Evolutionary conservation across 2,797 vertebrate genomes (phyloP).

Genomic region (Ceyx erithaca): DNA sequence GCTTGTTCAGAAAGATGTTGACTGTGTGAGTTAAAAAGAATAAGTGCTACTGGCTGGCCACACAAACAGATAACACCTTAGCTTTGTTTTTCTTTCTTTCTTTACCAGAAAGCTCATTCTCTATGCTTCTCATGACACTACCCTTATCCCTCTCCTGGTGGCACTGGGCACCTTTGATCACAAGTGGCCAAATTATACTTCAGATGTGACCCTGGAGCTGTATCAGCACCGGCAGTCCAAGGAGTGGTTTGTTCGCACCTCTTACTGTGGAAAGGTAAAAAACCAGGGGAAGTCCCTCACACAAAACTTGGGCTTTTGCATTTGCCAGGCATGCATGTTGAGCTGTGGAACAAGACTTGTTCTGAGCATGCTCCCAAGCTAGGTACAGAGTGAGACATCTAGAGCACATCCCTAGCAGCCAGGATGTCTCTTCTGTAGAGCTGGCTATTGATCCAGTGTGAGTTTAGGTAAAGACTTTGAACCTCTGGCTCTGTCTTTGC

Average conservation of each 20-base stretch:
- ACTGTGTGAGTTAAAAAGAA: background rate
- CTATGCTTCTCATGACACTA: conserved; percentile 90
- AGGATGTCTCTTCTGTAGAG: background rate
- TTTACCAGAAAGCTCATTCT: conserved; percentile 89
- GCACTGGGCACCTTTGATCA: conserved; percentile 90
- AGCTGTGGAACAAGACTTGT: background rate
- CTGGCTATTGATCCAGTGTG: background rate
- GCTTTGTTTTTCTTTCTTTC: background rate
- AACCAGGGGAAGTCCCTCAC: fast-evolving
- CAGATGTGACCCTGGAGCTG: conserved; percentile 90
- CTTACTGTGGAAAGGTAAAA: conserved; percentile 88
- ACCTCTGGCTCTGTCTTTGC: background rate
- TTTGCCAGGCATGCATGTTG: background rate
- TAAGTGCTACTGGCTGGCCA: background rate
- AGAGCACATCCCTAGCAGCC: background rate
- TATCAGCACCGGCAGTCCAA: conserved; percentile 84
- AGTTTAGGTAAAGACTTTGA: background rate
- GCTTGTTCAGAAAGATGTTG: background rate
- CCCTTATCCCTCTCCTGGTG: conserved; percentile 90
- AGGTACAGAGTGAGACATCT: background rate
- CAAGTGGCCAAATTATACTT: conserved; percentile 91
- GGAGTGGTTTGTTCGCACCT: conserved; percentile 88
- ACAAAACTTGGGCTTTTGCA: background rate
- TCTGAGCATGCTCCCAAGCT: background rate
- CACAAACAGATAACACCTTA: background rate